A percentile compares a stretch with the other conserved stretches of the same genome.
These are phyloP conservation scores for Gymnoscopelus microlampas DNA, from an alignment of 2,797 vertebrate species.

Conservation along the genomic window DNA sequence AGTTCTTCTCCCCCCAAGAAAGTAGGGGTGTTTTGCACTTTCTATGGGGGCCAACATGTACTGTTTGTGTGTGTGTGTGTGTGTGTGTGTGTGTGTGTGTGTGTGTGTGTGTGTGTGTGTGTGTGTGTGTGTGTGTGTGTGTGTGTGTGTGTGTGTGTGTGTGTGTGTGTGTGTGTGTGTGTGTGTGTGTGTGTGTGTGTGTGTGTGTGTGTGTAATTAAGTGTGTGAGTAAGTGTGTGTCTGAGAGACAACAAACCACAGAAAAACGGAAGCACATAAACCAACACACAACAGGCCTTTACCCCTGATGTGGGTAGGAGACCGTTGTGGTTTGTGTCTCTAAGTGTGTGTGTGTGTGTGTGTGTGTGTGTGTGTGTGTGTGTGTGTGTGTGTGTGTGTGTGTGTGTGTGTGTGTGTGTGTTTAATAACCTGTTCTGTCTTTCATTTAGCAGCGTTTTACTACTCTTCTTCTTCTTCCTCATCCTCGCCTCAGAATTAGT, in stretches of 20 bases:
- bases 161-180: constrained; percentile 2
- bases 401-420: constrained; percentile 20
- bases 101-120: too few relatives aligned
- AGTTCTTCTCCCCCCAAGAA: too few relatives aligned
- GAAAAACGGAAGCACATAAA: constrained; percentile 39
- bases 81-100: too few relatives aligned
- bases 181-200: neutral
- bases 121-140: too few relatives aligned
- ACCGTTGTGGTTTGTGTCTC: too few relatives aligned
- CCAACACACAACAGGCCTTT: constrained; percentile 33
- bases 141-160: too few relatives aligned
- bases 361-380: constrained; percentile 32
- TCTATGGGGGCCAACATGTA: too few relatives aligned
- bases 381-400: constrained; percentile 15
- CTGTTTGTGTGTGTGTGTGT: too few relatives aligned
- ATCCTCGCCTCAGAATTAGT: constrained; percentile 26
- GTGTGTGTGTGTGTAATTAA: neutral
- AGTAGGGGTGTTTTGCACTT: too few relatives aligned
- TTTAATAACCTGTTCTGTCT: constrained; percentile 53
- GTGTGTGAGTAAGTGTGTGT: too few relatives aligned
- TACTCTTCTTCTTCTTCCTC: constrained; percentile 40
- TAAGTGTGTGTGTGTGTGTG: constrained; percentile 9
- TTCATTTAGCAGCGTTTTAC: constrained; percentile 55
- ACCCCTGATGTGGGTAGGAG: constrained; percentile 42
- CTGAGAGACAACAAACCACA: constrained; percentile 17